These are phyloP conservation scores for Pelagia noctiluca DNA, from an alignment of 30 jellyfish, hydroid and myxozoan species.

Conservation along the genomic window DNA sequence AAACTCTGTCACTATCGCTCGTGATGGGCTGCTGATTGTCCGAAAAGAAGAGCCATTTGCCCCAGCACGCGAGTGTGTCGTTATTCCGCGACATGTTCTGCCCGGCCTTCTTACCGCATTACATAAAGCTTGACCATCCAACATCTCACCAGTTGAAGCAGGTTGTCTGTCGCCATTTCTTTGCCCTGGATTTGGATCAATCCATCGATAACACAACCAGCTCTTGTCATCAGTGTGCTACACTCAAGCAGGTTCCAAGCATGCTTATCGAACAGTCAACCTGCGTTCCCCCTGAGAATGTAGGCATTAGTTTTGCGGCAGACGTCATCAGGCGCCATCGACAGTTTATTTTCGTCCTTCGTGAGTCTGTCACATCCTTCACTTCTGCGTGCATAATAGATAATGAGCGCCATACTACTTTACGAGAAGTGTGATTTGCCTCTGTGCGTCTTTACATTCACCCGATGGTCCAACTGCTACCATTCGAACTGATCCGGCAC, in stretches of 20 bases:
- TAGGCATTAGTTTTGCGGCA: constrained; percentile 55
- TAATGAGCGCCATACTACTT: no score
- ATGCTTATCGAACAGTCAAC: constrained; percentile 19
- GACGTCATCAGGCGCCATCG: constrained; percentile 60
- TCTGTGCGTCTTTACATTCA: constrained; percentile 18
- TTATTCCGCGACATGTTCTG: constrained; percentile 35
- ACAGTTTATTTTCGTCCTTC: no score
- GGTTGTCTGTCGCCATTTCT: constrained; percentile 39
- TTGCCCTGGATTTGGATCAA: constrained; percentile 48
- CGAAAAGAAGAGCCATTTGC: not conserved
- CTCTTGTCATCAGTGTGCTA: no score
- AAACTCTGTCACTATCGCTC: no score
- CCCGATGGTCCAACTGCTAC: constrained; percentile 44
- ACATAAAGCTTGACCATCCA: constrained; percentile 44
- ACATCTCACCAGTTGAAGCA: no score
- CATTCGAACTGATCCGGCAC: constrained; percentile 58
- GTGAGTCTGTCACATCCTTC: constrained; percentile 23
- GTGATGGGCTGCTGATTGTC: no score
- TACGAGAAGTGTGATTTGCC: constrained; percentile 28
- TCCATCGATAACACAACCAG: no score
- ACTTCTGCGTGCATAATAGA: constrained; percentile 23
- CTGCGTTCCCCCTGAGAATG: constrained; percentile 24
- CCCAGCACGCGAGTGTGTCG: constrained; percentile 25
- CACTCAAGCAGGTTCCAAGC: no score
- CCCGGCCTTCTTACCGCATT: constrained; percentile 63